Conservation (phyloP, 2,113 vertebrate species). For the Anhinga rufa region DNA sequence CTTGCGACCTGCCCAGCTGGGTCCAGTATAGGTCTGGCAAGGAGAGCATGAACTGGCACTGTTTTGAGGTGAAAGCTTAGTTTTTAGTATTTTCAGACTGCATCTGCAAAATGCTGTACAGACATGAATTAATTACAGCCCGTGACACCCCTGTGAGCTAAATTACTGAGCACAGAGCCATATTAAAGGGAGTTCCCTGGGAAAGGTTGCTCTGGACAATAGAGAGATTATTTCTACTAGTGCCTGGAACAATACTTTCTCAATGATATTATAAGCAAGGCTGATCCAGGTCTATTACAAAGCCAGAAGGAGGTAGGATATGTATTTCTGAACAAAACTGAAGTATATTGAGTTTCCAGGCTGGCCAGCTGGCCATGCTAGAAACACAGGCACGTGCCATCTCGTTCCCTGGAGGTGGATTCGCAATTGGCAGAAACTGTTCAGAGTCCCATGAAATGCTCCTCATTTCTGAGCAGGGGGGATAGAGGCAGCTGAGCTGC, state of each 20-base stretch:
- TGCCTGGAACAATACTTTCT: neutral
- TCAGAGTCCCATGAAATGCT: neutral
- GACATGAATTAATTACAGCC: neutral
- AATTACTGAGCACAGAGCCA: neutral
- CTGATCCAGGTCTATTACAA: neutral
- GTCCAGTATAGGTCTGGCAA: neutral
- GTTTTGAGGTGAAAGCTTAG: neutral
- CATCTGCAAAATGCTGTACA: neutral
- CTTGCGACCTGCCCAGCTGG: neutral
- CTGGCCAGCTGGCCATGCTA: neutral
- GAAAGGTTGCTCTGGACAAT: neutral
- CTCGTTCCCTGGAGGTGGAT: neutral
- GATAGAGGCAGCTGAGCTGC: neutral
- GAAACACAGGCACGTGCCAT: neutral
- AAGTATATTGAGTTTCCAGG: neutral
- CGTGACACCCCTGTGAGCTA: neutral
- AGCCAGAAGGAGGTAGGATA: neutral
- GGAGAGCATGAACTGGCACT: neutral
- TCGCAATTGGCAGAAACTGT: neutral
- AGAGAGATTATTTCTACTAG: neutral
- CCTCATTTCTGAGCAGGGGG: neutral
- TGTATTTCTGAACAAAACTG: neutral
- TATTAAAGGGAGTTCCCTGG: conserved; percentile 12
- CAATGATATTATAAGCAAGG: neutral
- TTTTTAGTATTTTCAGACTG: neutral